Evolutionary conservation across 2,113 vertebrate genomes (phyloP).

Genomic region (Apteryx owenii): DNA sequence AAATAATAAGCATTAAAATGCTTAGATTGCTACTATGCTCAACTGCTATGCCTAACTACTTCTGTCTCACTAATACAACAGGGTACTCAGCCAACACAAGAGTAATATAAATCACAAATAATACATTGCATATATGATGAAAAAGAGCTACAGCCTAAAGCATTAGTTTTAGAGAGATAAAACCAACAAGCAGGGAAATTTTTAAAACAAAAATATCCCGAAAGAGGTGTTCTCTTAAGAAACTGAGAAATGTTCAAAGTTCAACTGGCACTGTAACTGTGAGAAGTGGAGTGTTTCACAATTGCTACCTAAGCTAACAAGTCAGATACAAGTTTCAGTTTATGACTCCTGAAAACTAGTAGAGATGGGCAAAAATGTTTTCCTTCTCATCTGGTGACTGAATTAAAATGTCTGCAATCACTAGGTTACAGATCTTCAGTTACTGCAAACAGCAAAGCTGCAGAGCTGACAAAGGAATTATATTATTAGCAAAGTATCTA

Average conservation of each 20-base stretch:
- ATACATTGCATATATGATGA: not conserved
- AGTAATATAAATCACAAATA: not conserved
- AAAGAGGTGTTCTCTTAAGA: not conserved
- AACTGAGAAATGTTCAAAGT: not conserved
- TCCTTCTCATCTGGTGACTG: not conserved
- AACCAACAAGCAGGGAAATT: accelerated
- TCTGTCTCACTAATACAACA: not conserved
- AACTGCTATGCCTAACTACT: not conserved
- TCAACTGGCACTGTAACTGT: not conserved
- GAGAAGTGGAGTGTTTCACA: not conserved
- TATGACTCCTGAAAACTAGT: not conserved
- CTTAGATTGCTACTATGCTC: not conserved
- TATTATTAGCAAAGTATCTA: not conserved
- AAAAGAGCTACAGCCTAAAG: accelerated
- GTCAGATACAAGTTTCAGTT: not conserved
- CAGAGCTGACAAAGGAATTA: not conserved
- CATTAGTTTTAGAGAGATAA: not conserved
- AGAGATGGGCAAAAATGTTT: not conserved
- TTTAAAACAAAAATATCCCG: not conserved
- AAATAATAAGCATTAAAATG: not conserved
- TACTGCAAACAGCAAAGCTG: not conserved
- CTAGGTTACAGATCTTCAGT: not conserved
- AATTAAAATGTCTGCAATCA: not conserved
- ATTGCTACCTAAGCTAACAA: not conserved
- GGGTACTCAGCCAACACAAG: not conserved